These are phyloP conservation scores for Sparidentex hasta DNA, from an alignment of 2,797 vertebrate species.

Conservation along the genomic window DNA sequence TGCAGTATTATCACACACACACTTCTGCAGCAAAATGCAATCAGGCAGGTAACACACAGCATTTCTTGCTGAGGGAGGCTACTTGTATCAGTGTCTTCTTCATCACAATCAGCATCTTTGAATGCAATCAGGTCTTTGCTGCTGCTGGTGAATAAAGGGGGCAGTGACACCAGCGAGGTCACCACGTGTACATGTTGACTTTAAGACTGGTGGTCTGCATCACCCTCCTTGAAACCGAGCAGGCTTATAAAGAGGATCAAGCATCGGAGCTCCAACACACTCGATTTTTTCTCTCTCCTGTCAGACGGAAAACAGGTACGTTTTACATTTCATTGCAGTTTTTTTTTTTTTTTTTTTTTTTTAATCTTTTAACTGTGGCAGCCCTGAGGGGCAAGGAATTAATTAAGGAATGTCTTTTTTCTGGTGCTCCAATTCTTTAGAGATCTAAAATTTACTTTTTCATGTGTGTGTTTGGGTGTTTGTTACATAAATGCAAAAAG, in stretches of 20 bases:
- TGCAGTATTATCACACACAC: too few relatives aligned
- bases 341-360: too few relatives aligned
- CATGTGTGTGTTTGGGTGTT: too few relatives aligned
- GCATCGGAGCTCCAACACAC: constrained; percentile 31
- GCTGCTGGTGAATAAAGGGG: constrained; percentile 51
- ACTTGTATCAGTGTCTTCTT: neutral
- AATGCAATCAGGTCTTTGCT: neutral
- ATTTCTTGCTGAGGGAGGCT: too few relatives aligned
- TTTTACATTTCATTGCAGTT: constrained; percentile 4
- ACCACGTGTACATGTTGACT: constrained; percentile 69
- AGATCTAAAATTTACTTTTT: too few relatives aligned
- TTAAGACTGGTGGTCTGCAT: constrained; percentile 55
- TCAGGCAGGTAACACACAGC: neutral
- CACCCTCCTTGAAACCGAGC: constrained; percentile 47
- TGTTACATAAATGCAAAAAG: too few relatives aligned
- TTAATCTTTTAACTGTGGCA: too few relatives aligned
- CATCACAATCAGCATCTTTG: constrained; percentile 9
- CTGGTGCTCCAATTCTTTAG: too few relatives aligned
- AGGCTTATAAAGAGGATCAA: constrained; percentile 77
- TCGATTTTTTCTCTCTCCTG: constrained; percentile 35
- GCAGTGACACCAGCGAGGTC: constrained; percentile 60
- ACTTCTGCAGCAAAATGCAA: neutral
- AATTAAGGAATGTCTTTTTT: too few relatives aligned
- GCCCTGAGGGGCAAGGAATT: too few relatives aligned
- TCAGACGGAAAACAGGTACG: constrained; percentile 78